Base-by-base conservation (phyloP, 2,113 vertebrate genomes). In the Sturnira hondurensis region DNA sequence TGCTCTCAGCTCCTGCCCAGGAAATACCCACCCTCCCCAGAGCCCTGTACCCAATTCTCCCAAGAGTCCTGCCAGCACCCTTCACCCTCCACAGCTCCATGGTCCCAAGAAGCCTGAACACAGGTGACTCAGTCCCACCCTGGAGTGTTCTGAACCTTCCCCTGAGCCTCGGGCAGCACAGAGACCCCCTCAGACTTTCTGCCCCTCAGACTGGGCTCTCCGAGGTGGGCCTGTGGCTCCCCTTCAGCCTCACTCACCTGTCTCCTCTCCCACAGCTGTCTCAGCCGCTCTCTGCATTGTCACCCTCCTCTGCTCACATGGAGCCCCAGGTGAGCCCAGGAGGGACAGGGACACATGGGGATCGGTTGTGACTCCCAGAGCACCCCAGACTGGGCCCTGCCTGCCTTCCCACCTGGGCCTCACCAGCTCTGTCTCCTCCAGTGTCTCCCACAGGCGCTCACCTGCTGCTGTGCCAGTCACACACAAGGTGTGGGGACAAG, bases 301-400 rank as follows among this genome's bases (percentile, higher is more conserved):
- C 47, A 16, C 1, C 14, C 3, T 26, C 5, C 17, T 90, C 58
- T 54, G 67, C 22, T 26, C 67, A 12, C 89, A 7, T 0, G 65
- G 84, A 81, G 65, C 67, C 73, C 89, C 92, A 97, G 92, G 92
- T 92, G 84, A 95, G 94, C 19, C 33, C 87, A 13, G 63, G 65
- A 85, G 41, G 28, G 56, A 24, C 0, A 0, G 2, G 19, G 63
- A 56, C 0, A 0, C 24, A 28, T 0, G 5, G 16, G 65, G 41
- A 43, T 14, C 33, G n/a, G 9, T 15, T 26, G 31, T 0, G 1
- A 31, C 36, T 84, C 33, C 70, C 36, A 17, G 36, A 24, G 15
- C 43, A 0, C 17, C 19, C 7, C 17, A 10, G 68, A 33, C 68
- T 31, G 36, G 22, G 33, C 16, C 17, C 61, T 20, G 5, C 26